Evolutionary conservation across 1,140 invertebrate genomes (phyloP).

Genomic region (Drosophila leontia): DNA sequence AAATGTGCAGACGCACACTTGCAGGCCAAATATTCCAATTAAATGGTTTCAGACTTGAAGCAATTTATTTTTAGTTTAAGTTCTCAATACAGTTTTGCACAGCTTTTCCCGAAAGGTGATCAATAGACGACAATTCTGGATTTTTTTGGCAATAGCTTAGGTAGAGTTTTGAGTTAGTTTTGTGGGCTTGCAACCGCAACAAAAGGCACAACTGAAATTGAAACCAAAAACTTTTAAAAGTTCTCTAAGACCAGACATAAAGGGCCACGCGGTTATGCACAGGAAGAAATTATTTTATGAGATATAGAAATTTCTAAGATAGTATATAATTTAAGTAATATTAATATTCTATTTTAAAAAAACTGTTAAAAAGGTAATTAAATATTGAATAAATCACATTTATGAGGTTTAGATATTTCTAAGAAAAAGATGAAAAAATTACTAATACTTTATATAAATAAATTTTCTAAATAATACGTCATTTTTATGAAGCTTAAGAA

Average conservation of each 20-base stretch:
- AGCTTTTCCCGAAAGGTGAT: slow-evolving; percentile 23
- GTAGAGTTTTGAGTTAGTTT: slow-evolving; percentile 12
- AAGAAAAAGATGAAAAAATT: too few species aligned
- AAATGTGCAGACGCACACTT: slow-evolving; percentile 40
- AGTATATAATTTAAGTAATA: too few species aligned
- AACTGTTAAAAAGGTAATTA: too few species aligned
- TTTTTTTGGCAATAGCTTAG: neutral
- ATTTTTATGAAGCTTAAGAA: too few species aligned
- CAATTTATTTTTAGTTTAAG: slow-evolving; percentile 40
- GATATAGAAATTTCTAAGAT: too few species aligned
- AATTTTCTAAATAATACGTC: too few species aligned
- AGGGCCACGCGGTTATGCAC: slow-evolving; percentile 25
- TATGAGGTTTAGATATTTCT: too few species aligned
- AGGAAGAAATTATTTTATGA: slow-evolving; percentile 3
- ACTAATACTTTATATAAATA: too few species aligned
- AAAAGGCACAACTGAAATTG: slow-evolving; percentile 41
- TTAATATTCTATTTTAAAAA: too few species aligned
- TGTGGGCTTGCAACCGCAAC: slow-evolving; percentile 40
- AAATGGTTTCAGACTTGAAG: slow-evolving; percentile 39
- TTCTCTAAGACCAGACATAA: slow-evolving; percentile 69
- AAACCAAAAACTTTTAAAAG: slow-evolving; percentile 47
- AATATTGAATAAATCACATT: too few species aligned
- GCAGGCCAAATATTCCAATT: slow-evolving; percentile 59
- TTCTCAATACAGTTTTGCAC: slow-evolving; percentile 19
- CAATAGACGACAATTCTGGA: slow-evolving; percentile 18